Base-by-base conservation (phyloP, 2,797 vertebrate genomes). In the Moxostoma hubbsi region DNA sequence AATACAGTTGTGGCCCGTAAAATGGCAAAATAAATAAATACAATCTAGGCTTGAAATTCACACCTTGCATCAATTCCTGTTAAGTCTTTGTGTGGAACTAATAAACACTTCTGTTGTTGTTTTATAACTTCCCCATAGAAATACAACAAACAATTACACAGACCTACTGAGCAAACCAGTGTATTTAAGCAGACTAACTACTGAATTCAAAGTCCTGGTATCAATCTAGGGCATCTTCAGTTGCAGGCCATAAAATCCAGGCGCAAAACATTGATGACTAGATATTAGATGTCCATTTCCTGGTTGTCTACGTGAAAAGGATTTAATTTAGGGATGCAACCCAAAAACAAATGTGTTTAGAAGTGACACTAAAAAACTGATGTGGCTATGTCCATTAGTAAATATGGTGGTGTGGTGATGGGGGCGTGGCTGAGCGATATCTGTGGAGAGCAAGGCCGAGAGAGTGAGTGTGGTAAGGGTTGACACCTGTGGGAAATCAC, bases 181-280 rank as follows among this genome's bases (percentile, higher is more conserved):
- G 43, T 10, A 57, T 46, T 47, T 15, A 24, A 75, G 57, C 62
- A 64, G 7, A 57, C 63, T 59, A 15, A 59, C 24, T 43, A 45
- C 24, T 24, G 55, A 61, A 54, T 70, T 70, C 15, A 70, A 70
- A 63, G 36, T 78, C 76, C 67, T 62, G 36, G 5, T 7, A 70
- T 4, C 11, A 63, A 16, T 61, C 7, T 46, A 13, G 43, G 13
- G 2, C 24, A 68, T 5, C 45, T 62, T 46, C 1, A 1, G 55
- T 13, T 70, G 6, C 43, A 18, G 58, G 12, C 45, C 46, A 66
- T 79, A 79, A 79, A 73, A 57, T 9, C 7, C 9, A 7, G 2
- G 46, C 0, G 4, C 46, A 64, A 54, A 74, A 45, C 15, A 36
- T 73, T 1, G 24, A 24, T 24, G 24, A 24, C 6, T 9, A 0